Percentiles rank a stretch among this genome's conserved stretches.
phyloP scores from a whole-genome alignment of 2,797 vertebrate species.

The Tokudaia muenninki region DNA sequence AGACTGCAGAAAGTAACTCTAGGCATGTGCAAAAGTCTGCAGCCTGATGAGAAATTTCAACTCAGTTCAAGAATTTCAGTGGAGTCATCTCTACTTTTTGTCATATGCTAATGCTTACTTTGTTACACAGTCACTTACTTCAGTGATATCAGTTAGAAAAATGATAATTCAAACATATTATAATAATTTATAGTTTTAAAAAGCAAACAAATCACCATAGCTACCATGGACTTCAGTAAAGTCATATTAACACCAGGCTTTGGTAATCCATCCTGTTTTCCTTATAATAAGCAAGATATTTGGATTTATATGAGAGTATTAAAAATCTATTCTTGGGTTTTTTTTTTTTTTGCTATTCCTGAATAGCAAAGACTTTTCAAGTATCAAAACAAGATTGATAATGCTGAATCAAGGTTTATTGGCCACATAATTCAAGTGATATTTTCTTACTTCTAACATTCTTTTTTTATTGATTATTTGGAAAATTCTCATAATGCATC shows the following conservation, averaged over 20 bases:
- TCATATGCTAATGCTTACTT: slow-evolving; percentile 43
- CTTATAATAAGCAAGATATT: slow-evolving; percentile 33
- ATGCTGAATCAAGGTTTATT: slow-evolving; percentile 73
- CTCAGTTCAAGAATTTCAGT: slow-evolving; percentile 65
- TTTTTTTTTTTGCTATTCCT: slow-evolving; percentile 59
- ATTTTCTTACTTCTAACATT: background rate
- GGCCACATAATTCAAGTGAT: slow-evolving; percentile 64
- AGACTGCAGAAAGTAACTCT: slow-evolving; percentile 81
- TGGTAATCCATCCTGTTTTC: background rate
- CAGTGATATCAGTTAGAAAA: slow-evolving; percentile 48
- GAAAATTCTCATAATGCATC: background rate
- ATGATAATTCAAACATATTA: slow-evolving; percentile 36
- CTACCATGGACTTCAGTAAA: slow-evolving; percentile 74
- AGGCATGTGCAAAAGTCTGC: slow-evolving; percentile 75
- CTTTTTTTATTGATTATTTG: background rate
- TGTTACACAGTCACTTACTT: slow-evolving; percentile 69
- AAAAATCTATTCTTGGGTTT: slow-evolving; percentile 40
- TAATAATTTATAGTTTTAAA: slow-evolving; percentile 62
- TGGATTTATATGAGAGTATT: slow-evolving; percentile 26
- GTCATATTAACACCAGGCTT: slow-evolving; percentile 22
- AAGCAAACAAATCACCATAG: slow-evolving; percentile 57
- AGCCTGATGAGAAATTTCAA: slow-evolving; percentile 78
- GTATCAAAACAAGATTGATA: slow-evolving; percentile 64
- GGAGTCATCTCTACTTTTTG: slow-evolving; percentile 69
- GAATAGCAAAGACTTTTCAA: slow-evolving; percentile 64